These are phyloP conservation scores for Donacobius atricapilla DNA, from an alignment of 2,113 vertebrate species.

Conservation along the genomic window DNA sequence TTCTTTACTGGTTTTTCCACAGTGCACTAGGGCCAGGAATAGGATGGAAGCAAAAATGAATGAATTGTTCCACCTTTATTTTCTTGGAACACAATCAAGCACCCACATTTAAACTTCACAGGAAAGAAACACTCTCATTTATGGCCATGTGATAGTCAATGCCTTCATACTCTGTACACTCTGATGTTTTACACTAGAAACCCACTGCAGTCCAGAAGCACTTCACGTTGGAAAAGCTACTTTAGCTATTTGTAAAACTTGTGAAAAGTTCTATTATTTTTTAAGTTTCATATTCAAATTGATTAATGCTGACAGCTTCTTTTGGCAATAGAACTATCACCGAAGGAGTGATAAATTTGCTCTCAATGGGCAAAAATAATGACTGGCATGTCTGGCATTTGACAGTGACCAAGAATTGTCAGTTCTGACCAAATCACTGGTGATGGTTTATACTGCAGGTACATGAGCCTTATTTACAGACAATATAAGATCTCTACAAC, in stretches of 20 bases:
- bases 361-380: background rate
- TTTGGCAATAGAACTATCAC: background rate
- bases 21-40: rapidly evolving
- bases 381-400: background rate
- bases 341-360: background rate
- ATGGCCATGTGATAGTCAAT: background rate
- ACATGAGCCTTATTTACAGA: background rate
- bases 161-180: background rate
- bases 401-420: background rate
- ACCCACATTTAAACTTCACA: background rate
- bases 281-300: background rate
- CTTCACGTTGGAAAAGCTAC: background rate
- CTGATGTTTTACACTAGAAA: background rate
- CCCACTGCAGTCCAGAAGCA: background rate
- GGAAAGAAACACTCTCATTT: background rate
- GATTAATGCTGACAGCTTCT: background rate
- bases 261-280: background rate
- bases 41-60: background rate
- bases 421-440: background rate
- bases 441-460: background rate
- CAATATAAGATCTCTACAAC: rapidly evolving
- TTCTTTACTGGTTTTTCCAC: background rate
- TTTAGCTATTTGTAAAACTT: background rate
- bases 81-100: background rate
- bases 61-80: background rate